These are phyloP conservation scores for Thumatha senex DNA, from an alignment of 2,888 invertebrate species.

Conservation along the genomic window DNA sequence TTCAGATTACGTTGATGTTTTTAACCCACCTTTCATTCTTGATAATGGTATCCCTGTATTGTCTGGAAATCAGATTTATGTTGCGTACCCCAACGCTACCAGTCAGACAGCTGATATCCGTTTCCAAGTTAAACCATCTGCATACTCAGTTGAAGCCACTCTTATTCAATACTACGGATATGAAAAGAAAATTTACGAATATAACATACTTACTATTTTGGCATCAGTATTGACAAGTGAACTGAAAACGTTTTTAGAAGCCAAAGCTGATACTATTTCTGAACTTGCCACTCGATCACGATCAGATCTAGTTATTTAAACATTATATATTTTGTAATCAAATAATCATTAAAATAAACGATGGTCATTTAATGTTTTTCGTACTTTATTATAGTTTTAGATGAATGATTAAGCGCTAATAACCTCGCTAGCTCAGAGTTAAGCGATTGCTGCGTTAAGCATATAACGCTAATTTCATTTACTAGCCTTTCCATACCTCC, in stretches of 20 bases:
- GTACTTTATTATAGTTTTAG: no score
- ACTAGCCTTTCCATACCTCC: no score
- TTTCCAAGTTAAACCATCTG: conserved; percentile 50
- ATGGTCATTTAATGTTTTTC: no score
- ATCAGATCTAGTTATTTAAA: neutral
- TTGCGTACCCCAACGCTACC: conserved; percentile 51
- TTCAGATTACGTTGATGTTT: conserved; percentile 39
- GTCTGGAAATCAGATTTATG: conserved; percentile 45
- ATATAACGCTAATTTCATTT: no score
- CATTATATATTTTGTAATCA: neutral
- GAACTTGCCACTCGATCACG: conserved; percentile 32
- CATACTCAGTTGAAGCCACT: conserved; percentile 53
- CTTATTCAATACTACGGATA: conserved; percentile 58
- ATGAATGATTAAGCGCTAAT: no score
- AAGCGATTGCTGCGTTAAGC: no score
- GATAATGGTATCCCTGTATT: conserved; percentile 48
- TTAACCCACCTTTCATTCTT: conserved; percentile 53
- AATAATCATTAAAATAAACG: neutral
- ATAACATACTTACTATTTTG: conserved; percentile 46
- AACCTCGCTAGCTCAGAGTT: no score
- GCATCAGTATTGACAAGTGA: conserved; percentile 1
- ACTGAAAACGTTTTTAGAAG: conserved; percentile 29
- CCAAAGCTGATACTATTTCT: conserved; percentile 42
- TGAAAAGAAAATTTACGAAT: conserved; percentile 65
- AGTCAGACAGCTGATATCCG: conserved; percentile 37